phyloP scores from a whole-genome alignment of 2,888 invertebrate genomes.

The Drosophila stalkeri region DNA sequence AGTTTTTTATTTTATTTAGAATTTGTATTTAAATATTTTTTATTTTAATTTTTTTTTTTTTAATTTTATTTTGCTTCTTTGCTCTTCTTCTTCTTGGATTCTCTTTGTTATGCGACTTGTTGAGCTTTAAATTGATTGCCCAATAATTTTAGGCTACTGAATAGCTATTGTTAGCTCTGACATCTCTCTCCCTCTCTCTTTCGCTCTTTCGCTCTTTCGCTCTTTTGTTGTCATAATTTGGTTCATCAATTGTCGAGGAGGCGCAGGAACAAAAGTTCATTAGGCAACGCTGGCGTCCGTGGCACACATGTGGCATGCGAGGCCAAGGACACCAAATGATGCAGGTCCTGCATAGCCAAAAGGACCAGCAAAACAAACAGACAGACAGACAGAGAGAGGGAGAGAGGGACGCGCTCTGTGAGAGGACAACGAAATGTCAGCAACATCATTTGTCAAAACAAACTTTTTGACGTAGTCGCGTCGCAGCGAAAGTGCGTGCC shows the following conservation, averaged over 20 bases:
- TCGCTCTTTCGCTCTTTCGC: not conserved
- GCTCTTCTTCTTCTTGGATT: not conserved
- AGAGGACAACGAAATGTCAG: constrained; percentile 58
- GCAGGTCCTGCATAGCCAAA: constrained; percentile 16
- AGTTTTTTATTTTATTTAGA: too few relatives aligned
- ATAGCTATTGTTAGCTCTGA: not conserved
- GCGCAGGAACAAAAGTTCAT: constrained; percentile 61
- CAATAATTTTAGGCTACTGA: not conserved
- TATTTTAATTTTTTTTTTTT: too few relatives aligned
- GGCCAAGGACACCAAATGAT: constrained; percentile 49
- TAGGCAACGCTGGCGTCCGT: constrained; percentile 54
- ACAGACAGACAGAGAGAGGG: not conserved
- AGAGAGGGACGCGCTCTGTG: not conserved
- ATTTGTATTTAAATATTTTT: too few relatives aligned
- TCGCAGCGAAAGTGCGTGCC: constrained; percentile 73
- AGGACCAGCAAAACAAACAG: not conserved
- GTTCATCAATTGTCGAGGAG: constrained; percentile 50
- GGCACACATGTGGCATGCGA: constrained; percentile 53
- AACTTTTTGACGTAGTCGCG: constrained; percentile 74
- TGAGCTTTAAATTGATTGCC: constrained; percentile 41
- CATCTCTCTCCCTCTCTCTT: not conserved
- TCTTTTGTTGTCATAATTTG: constrained; percentile 36
- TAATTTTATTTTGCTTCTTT: not conserved
- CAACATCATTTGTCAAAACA: constrained; percentile 79
- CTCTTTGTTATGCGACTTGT: constrained; percentile 32